Conservation (phyloP, 2,113 vertebrate genomes). For the Procapra przewalskii region DNA sequence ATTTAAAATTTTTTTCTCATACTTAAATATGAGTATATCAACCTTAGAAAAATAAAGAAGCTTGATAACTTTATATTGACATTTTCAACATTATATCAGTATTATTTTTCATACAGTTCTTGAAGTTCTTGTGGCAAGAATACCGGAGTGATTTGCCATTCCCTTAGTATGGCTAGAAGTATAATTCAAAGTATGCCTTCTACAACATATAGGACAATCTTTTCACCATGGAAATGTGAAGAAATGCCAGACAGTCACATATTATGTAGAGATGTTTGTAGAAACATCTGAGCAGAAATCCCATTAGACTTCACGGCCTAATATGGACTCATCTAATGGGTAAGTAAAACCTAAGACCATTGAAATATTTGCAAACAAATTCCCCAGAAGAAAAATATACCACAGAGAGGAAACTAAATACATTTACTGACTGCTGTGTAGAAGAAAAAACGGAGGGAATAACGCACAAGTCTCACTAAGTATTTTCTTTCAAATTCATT, state of each 20-base stretch:
- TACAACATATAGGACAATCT: background rate
- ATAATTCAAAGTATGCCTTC: background rate
- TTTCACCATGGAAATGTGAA: background rate
- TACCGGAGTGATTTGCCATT: background rate
- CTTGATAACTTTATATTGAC: background rate
- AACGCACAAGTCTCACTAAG: background rate
- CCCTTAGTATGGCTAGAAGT: background rate
- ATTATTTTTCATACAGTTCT: background rate
- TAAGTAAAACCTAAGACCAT: background rate
- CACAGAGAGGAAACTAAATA: background rate
- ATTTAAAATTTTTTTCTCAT: background rate
- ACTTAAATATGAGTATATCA: background rate
- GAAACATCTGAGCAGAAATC: background rate
- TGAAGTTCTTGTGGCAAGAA: background rate
- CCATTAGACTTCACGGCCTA: background rate
- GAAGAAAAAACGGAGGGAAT: background rate
- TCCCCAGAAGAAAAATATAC: background rate
- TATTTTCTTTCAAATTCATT: constrained; percentile 66
- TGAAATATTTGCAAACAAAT: background rate
- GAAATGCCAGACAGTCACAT: background rate
- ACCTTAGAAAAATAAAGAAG: background rate
- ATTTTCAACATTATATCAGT: background rate
- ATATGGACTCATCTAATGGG: background rate
- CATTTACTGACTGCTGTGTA: background rate
- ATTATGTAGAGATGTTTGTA: background rate